Conservation (phyloP, 1,140 invertebrate species). For the Asbolus verrucosus region DNA sequence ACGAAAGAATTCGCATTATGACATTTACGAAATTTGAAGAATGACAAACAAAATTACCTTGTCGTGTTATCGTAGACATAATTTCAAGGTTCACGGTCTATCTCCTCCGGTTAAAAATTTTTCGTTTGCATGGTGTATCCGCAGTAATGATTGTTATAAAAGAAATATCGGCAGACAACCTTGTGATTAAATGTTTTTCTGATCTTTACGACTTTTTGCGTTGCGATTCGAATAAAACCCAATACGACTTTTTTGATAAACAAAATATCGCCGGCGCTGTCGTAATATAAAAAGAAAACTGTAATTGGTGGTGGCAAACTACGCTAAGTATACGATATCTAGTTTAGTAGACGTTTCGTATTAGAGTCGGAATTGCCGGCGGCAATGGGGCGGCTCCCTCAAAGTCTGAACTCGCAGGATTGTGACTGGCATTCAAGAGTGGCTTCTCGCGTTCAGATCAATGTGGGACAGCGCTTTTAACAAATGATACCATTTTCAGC, state of each 20-base stretch:
- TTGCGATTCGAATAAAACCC: no score
- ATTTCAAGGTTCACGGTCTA: no score
- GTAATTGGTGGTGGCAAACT: constrained; percentile 7
- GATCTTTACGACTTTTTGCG: no score
- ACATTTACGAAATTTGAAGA: no score
- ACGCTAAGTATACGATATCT: neutral
- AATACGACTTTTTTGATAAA: neutral
- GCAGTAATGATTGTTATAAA: no score
- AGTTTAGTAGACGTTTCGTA: constrained; percentile 16
- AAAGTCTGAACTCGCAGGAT: constrained; percentile 2
- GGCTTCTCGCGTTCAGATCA: constrained; percentile 6
- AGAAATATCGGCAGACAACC: no score
- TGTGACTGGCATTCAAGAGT: constrained; percentile 14
- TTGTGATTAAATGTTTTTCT: no score
- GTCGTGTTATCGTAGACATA: no score
- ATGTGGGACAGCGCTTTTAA: constrained; percentile 16
- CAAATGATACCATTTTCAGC: constrained; percentile 9
- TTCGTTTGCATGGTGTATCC: no score
- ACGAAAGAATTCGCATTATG: no score
- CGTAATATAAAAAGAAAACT: neutral
- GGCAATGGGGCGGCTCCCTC: constrained; percentile 16
- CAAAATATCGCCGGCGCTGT: neutral
- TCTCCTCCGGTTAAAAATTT: no score
- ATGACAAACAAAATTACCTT: no score
- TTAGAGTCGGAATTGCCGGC: constrained; percentile 9